Evolutionary conservation across 2,113 vertebrate species (phyloP), one percentile per base, ranked within the genome.

Genomic region (Brachypteracias leptosomus): DNA sequence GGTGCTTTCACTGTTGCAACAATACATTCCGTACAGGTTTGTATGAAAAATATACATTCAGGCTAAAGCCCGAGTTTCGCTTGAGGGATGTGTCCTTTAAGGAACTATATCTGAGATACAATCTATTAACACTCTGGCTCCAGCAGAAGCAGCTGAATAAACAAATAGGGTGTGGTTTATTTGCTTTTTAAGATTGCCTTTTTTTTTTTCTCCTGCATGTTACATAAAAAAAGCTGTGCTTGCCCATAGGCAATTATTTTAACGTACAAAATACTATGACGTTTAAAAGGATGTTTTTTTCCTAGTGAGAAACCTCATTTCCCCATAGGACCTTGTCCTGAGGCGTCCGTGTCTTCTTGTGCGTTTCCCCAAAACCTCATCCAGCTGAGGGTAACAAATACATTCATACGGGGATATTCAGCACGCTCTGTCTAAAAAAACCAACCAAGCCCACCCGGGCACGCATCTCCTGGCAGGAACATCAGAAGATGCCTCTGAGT

Each of bases 61-160:
- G 0, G 1, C 24, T 58, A 20, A 26, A 70, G 71, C 15, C 15
- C 0, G 0, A 20, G 8, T 14, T 74, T 75, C 9, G 9, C 31
- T 19, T n/a, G 26, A 55, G 17, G 24, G 16, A 21, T 6, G 21
- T 17, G 19, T 33, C 77, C 55, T 13, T 13, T 65, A 62, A 59
- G 38, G 55, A 85, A 21, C 38, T 9, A 12, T 52, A 77, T 40
- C 82, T 31, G 16, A 62, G 24, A n/a, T 18, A 36, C 21, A 22
- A 4, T 11, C 3, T 2, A 5, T 21, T 36, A 51, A 65, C 13
- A 4, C 22, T 22, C 22, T 7, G 8, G 24, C 58, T 79, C 29
- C 31, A 75, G 42, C 7, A 57, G 55, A 59, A 10, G 29, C 44
- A 61, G 22, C 3, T 35, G 16, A 74, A 70, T 31, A 93, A 57